Base-by-base conservation (phyloP, 1,140 invertebrate genomes). In the Drosophila pseudoobscura region DNA sequence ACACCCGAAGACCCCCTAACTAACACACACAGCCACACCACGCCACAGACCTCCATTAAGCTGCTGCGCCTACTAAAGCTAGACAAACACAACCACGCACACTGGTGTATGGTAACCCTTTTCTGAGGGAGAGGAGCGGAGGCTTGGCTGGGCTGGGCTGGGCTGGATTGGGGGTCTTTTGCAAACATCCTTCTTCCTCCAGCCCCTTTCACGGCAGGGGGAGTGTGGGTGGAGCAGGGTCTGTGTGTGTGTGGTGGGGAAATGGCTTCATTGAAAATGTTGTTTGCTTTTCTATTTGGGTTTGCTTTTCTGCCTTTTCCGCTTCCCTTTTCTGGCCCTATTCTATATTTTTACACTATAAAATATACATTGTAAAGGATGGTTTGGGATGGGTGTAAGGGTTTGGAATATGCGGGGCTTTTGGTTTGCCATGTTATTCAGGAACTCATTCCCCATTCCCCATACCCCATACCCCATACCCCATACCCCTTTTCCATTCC, bases 201-300 rank as follows among this genome's bases (percentile, higher is more conserved):
- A n/a, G 15, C 47, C 46, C 31, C 24, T 54, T 41, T 6, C 13
- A 11, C 43, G 13, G 22, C 0, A 41, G 39, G 44, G 17, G 11
- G 47, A 15, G 20, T 52, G 22, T 41, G 17, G 11, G 31, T 53
- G 51, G 8, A 31, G 31, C 17, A 5, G 20, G 17, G 49, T 51
- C 29, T 52, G 26, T 8, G 51, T 53, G 51, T 29, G 31, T 39
- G 17, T 62, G 78, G 70, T 71, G 47, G 49, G 79, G 79, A 88
- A 88, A 88, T 88, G 83, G 83, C 83, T 88, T 88, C 83, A 88
- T 88, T 88, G 83, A 88, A 88, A 88, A 88, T 88, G 79, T 88
- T 88, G 83, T 88, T 88, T 88, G 83, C 78, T 83, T 83, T 88
- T 88, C 83, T 88, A 88, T 88, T 88, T 88, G 83, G 83, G 65